These are phyloP conservation scores for Helleia helle DNA, from an alignment of 2,888 invertebrate genomes.

Conservation along the genomic window DNA sequence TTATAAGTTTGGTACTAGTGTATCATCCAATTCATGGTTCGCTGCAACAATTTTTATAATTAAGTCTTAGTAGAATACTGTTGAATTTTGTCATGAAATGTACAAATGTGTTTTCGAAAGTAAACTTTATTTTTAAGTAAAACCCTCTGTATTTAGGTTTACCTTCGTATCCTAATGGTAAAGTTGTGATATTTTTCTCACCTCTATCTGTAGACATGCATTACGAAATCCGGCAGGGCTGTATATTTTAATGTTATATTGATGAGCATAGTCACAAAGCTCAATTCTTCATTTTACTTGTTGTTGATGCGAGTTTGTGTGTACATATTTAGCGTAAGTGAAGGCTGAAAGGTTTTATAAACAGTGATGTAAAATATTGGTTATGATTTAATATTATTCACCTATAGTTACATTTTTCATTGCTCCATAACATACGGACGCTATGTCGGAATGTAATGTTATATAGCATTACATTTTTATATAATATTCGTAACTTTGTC, in stretches of 20 bases:
- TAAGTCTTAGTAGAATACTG: conserved; percentile 70
- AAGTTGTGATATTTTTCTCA: conserved; percentile 71
- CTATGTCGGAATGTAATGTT: neutral
- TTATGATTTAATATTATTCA: conserved; percentile 33
- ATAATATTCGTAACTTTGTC: conserved; percentile 25
- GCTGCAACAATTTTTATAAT: conserved; percentile 44
- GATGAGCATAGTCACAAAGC: conserved; percentile 56
- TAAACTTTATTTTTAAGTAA: conserved; percentile 66
- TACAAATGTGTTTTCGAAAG: conserved; percentile 72
- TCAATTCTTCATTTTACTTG: conserved; percentile 56
- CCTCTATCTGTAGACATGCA: conserved; percentile 7
- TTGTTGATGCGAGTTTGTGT: conserved; percentile 64
- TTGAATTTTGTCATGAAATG: conserved; percentile 72
- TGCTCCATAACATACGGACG: neutral
- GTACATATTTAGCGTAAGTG: conserved; percentile 70
- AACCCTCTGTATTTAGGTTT: conserved; percentile 67
- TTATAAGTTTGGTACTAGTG: conserved; percentile 60
- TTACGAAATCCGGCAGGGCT: conserved; percentile 33
- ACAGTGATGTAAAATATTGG: conserved; percentile 47
- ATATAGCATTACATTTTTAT: neutral
- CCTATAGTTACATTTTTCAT: conserved; percentile 1
- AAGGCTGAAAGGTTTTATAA: conserved; percentile 59
- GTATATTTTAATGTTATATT: conserved; percentile 38
- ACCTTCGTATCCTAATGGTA: conserved; percentile 59
- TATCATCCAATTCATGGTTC: conserved; percentile 51